Percentiles rank a stretch among this genome's conserved stretches.
Conservation (phyloP, 2,113 vertebrate genomes). For the Corapipo altera region DNA sequence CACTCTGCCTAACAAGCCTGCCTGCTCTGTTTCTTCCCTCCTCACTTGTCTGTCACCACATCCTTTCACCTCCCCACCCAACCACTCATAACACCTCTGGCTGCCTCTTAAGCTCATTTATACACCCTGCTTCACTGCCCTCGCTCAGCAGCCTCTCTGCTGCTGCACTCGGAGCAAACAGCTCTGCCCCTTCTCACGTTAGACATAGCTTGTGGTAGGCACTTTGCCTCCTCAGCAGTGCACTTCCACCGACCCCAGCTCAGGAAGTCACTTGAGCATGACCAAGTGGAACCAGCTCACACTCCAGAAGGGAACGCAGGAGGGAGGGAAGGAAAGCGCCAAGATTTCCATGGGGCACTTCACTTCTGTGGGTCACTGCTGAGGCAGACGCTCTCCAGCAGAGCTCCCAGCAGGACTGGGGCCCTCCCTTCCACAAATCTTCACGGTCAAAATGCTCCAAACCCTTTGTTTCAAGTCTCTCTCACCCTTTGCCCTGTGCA, state of each 20-base stretch:
- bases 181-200: not conserved
- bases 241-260: not conserved
- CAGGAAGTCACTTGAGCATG: slow-evolving; percentile 31
- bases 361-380: slow-evolving; percentile 25
- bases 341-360: not conserved
- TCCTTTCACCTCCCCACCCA: not conserved
- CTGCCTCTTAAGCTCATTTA: not conserved
- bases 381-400: slow-evolving; percentile 38
- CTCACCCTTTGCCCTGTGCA: not conserved
- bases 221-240: not conserved
- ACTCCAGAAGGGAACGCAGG: not conserved
- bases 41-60: not conserved
- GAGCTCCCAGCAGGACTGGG: slow-evolving; percentile 26
- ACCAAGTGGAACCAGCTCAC: slow-evolving; percentile 42
- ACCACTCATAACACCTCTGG: not conserved
- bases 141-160: not conserved
- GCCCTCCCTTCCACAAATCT: slow-evolving; percentile 7
- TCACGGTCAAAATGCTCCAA: slow-evolving; percentile 28
- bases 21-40: not conserved
- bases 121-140: not conserved
- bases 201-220: not conserved
- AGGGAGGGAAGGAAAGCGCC: not conserved
- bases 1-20: not conserved
- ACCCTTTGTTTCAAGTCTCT: slow-evolving; percentile 22
- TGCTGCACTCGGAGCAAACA: not conserved